Conservation (phyloP, 2,888 invertebrate genomes). For the Coenonympha glycerion region DNA sequence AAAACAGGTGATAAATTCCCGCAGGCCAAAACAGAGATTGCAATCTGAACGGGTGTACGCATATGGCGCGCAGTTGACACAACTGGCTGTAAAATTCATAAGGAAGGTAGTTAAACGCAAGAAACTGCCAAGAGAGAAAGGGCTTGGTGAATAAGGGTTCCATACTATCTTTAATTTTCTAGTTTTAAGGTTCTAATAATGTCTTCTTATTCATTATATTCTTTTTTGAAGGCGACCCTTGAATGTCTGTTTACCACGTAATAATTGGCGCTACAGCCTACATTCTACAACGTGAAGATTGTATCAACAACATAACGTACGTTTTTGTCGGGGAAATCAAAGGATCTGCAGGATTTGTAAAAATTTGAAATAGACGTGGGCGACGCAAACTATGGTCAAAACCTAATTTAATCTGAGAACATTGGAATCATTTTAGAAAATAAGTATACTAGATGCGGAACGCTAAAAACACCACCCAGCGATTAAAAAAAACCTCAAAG, state of each 20-base stretch:
- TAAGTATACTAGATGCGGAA: not conserved
- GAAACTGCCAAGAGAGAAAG: constrained; percentile 15
- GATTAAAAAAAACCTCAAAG: constrained; percentile 34
- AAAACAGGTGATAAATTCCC: constrained; percentile 46
- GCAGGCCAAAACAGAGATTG: constrained; percentile 44
- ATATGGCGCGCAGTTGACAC: constrained; percentile 54
- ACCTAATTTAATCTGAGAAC: no score
- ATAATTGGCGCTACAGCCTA: no score
- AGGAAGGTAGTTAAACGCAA: constrained; percentile 30
- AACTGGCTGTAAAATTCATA: constrained; percentile 47
- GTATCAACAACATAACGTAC: no score
- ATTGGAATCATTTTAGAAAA: no score
- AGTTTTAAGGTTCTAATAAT: no score
- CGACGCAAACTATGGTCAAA: not conserved
- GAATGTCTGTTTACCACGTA: no score
- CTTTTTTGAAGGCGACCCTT: no score
- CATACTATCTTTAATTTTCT: no score
- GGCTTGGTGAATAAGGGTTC: not conserved
- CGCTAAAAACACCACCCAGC: constrained; percentile 32
- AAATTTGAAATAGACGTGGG: no score
- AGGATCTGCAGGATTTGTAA: not conserved
- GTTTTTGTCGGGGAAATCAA: no score
- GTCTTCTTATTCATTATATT: no score
- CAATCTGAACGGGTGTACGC: constrained; percentile 45
- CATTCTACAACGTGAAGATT: no score